phyloP scores from a whole-genome alignment of 2,797 vertebrate genomes.

The Aldrovandia affinis region DNA sequence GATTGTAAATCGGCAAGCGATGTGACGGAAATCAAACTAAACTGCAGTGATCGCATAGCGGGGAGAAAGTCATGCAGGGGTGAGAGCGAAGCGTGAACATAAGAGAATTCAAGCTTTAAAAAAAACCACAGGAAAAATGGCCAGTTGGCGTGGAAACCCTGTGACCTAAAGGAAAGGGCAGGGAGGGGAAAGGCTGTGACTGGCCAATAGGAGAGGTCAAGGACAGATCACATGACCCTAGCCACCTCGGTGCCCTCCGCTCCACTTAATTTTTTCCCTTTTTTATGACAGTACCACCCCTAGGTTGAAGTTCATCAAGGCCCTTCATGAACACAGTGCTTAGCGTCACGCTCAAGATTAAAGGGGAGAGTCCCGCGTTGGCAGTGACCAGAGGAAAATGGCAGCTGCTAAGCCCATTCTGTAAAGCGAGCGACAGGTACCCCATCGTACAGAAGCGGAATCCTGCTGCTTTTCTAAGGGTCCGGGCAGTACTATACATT shows the following conservation, averaged over 20 bases:
- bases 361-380: slow-evolving; percentile 83
- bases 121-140: not conserved
- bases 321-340: slow-evolving; percentile 89
- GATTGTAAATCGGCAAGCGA: not conserved
- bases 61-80: not conserved
- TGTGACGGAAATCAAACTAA: not conserved
- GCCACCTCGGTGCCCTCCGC: slow-evolving; percentile 51
- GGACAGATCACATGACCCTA: slow-evolving; percentile 69
- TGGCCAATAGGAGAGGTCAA: slow-evolving; percentile 77
- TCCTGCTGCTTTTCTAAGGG: slow-evolving; percentile 66
- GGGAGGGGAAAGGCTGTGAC: slow-evolving; percentile 70
- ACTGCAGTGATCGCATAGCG: not conserved
- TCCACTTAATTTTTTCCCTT: slow-evolving; percentile 33
- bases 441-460: slow-evolving; percentile 81
- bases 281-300: slow-evolving; percentile 80
- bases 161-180: slow-evolving; percentile 58
- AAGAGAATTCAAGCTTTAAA: not conserved
- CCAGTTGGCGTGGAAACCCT: not conserved
- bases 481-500: slow-evolving; percentile 65
- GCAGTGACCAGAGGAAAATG: slow-evolving; percentile 88
- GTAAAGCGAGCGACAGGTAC: slow-evolving; percentile 79
- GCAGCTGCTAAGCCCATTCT: slow-evolving; percentile 85
- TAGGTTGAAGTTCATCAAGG: slow-evolving; percentile 82
- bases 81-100: not conserved
- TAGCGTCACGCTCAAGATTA: slow-evolving; percentile 91